Evolutionary conservation across 2,797 vertebrate genomes (phyloP).

Genomic region (Lagorchestes hirsutus): DNA sequence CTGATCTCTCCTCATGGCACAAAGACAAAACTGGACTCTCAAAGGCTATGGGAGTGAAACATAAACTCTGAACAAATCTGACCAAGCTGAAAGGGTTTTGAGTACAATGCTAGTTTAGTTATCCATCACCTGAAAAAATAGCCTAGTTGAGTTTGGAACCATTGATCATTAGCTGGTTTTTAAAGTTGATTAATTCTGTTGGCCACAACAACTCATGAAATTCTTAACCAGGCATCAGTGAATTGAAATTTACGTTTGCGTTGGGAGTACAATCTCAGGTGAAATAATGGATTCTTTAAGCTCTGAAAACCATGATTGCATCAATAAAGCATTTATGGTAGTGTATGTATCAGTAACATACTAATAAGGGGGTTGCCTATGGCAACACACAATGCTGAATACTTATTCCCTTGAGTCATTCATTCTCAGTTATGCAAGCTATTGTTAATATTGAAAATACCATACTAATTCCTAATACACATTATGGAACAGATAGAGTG

Average conservation of each 20-base stretch:
- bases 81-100: not conserved
- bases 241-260: not conserved
- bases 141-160: not conserved
- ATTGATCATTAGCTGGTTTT: not conserved
- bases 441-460: not conserved
- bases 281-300: not conserved
- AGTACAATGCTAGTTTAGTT: not conserved
- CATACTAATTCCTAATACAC: not conserved
- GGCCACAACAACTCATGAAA: not conserved
- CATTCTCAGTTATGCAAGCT: not conserved
- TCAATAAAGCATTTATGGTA: not conserved
- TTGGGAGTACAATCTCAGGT: not conserved
- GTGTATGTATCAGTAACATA: not conserved
- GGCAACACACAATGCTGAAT: not conserved
- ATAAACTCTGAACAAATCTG: not conserved
- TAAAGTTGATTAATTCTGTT: not conserved
- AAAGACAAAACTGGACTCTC: not conserved
- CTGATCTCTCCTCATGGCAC: not conserved
- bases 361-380: not conserved
- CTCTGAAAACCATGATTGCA: not conserved
- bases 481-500: not conserved
- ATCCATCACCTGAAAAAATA: not conserved
- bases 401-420: not conserved
- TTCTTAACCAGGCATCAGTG: not conserved
- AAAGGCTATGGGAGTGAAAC: not conserved